Evolutionary conservation across 2,797 vertebrate species (phyloP), one percentile per base, ranked within the genome.

Genomic region (Eospalax fontanierii): DNA sequence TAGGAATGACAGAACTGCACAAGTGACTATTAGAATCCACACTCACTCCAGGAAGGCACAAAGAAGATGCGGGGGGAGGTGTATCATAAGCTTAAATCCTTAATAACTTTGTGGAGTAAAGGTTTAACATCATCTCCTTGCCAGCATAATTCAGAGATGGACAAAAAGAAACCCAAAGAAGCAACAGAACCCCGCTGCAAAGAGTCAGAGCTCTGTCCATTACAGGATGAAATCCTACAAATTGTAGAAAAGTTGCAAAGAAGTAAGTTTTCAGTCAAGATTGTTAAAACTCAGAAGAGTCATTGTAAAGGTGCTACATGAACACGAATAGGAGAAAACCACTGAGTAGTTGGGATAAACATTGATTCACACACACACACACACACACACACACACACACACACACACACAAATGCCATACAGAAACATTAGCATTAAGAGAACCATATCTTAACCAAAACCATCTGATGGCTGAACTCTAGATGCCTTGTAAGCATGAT

Each of bases 361-460:
- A n/a, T 10, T 38, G 40, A 78, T 66, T 85, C 59, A 73, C 28
- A 82, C 85, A 84, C n/a, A n/a, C n/a, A n/a, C n/a, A n/a, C n/a
- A n/a, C n/a, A n/a, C n/a, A n/a, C n/a, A n/a, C n/a, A n/a, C n/a
- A n/a, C n/a, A n/a, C n/a, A n/a, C n/a, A n/a, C n/a, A n/a, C n/a
- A n/a, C n/a, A n/a, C n/a, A n/a, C n/a, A n/a, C n/a, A n/a, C n/a
- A 92, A 75, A 78, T 81, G 43, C 89, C 73, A 87, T 93, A 63
- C 0, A 87, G 76, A 96, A 94, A 63, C 18, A 81, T 74, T 63
- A 88, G 50, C 54, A 28, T 76, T 70, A 95, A 91, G n/a, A 92
- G 76, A 97, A 93, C n/a, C 71, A 46, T 11, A 87, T 85, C 74
- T 96, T 96, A 96, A 97, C 79, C 57, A 73, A 93, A 97, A 76